Evolutionary conservation across 2,797 vertebrate species (phyloP), one percentile per base, ranked within the genome.

Genomic region (Poecilia gillii): DNA sequence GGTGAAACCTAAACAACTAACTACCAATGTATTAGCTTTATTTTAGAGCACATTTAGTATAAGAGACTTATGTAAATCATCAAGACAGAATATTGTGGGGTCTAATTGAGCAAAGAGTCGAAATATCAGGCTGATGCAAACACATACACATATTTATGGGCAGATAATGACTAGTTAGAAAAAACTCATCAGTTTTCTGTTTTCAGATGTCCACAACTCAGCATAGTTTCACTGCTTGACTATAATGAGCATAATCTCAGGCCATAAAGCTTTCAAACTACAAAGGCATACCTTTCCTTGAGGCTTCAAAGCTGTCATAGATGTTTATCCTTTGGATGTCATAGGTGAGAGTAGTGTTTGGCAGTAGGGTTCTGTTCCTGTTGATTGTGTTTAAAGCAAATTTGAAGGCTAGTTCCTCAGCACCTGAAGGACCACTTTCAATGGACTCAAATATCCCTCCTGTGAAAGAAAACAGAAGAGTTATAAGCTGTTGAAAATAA

Each of bases 371-470:
- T 95, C 98, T 97, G 93, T 99, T 99, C 95, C 98, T 97, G 97
- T 99, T 99, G 96, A 99, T 99, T 94, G 98, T 99, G 91, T 99
- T 99, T 95, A 99, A 97, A 95, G 98, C 98, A 97, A 99, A 99
- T 95, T 99, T 97, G 95, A 99, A 99, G 87, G 98, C 98, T 90
- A 99, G 93, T 89, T 99, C 98, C 92, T 99, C 98, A 83, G 98
- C 98, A 93, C 98, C 98, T 86, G 98, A 99, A 72, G 98, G 98
- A 46, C 98, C 97, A 73, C 96, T 98, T 94, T 99, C 98, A 85
- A 98, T 96, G 87, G 98, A 99, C 93, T 99, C 98, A 92, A 99
- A 99, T 95, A 99, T 99, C 57, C 98, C 98, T 64, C 98, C 98
- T 99, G 90, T 79, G 72, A 89, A 93, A 83, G 62, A 85, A 80